phyloP scores from a whole-genome alignment of 35 echinoderm and acorn worm genomes.

The Heliocidaris tuberculata region DNA sequence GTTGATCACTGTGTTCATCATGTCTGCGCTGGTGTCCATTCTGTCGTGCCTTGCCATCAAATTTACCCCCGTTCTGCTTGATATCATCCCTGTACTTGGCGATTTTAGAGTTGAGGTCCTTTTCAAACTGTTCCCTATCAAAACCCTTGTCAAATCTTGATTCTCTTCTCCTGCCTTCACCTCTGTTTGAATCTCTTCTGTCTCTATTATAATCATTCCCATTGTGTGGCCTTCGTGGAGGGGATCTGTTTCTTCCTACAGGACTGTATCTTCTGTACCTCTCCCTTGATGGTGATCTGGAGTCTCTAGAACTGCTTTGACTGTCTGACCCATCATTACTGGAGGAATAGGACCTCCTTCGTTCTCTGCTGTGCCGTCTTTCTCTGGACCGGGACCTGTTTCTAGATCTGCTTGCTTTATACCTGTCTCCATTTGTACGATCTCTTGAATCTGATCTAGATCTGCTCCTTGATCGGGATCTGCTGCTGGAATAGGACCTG shows the following conservation, averaged over 20 bases:
- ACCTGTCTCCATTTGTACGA: not conserved
- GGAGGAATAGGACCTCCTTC: not conserved
- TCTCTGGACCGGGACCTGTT: slow-evolving; percentile 45
- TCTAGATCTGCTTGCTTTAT: not conserved
- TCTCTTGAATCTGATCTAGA: slow-evolving; percentile 8
- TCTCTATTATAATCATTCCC: slow-evolving; percentile 28
- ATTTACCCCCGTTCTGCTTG: slow-evolving; percentile 15
- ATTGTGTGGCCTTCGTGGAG: not conserved
- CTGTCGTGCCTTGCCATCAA: not conserved
- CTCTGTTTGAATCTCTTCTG: slow-evolving; percentile 30
- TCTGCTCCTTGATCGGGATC: slow-evolving; percentile 38
- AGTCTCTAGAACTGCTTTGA: not conserved
- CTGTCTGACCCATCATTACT: not conserved
- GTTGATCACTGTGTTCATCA: slow-evolving; percentile 12
- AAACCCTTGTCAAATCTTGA: not conserved
- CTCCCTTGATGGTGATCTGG: not conserved
- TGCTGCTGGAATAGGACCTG: slow-evolving; percentile 46
- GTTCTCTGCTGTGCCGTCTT: not conserved
- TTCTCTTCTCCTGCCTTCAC: not conserved
- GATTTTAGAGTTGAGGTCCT: slow-evolving; percentile 34
- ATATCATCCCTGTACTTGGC: slow-evolving; percentile 68
- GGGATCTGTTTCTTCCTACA: slow-evolving; percentile 22
- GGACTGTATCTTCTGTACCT: slow-evolving; percentile 26
- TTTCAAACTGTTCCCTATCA: slow-evolving; percentile 20
- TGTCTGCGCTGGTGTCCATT: slow-evolving; percentile 17